These are phyloP conservation scores for Lacerta viridis DNA, from an alignment of 2,797 vertebrate species.

Conservation along the genomic window DNA sequence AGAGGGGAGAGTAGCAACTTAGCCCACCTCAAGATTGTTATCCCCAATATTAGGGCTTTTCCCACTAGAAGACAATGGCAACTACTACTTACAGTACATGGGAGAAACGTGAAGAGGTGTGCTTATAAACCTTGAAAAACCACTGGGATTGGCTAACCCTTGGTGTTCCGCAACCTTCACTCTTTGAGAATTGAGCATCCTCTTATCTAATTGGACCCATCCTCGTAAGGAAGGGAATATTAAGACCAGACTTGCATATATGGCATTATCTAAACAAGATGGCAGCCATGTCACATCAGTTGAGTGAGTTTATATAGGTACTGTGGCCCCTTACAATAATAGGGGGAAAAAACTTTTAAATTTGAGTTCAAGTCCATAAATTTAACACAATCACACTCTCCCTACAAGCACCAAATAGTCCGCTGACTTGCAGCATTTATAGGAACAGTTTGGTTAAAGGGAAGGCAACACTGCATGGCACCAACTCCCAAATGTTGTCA, in stretches of 20 bases:
- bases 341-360: background rate
- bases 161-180: background rate
- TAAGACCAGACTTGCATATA: background rate
- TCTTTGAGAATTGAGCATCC: background rate
- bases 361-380: background rate
- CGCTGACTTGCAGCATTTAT: background rate
- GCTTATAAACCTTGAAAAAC: background rate
- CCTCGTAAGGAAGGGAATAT: background rate
- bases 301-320: background rate
- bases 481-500: background rate
- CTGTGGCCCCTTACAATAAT: too few relatives aligned
- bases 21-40: background rate
- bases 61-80: background rate
- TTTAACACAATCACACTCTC: background rate
- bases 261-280: background rate
- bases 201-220: background rate
- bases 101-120: background rate
- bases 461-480: background rate
- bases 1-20: background rate
- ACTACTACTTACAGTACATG: too few relatives aligned
- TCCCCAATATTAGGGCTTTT: background rate
- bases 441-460: background rate
- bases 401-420: background rate
- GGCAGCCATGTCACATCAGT: background rate
- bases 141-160: background rate